Base-by-base conservation (phyloP, 2,888 invertebrate species). In the Pseudococcus viburni region DNA sequence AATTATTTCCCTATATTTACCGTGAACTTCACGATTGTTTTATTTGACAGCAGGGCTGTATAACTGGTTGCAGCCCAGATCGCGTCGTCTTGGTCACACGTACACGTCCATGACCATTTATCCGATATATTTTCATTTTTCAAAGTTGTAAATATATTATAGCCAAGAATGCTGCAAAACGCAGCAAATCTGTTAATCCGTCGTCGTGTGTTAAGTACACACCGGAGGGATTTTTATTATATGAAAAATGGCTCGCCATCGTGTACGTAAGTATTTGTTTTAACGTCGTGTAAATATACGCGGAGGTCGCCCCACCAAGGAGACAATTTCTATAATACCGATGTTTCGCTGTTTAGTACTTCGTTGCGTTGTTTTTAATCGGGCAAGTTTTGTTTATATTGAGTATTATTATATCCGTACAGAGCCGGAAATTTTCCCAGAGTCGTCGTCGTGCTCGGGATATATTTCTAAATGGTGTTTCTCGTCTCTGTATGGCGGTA, bases 351-450 rank as follows among this genome's bases (percentile, higher is more conserved):
- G 6, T 73, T 73, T 73, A 73, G 73, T 73, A 17, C 33, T 73
- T 8, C 6, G 55, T n/a, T 55, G 55, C 55, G 55, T n/a, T 55
- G 55, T n/a, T 73, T 73, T 73, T 73, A 73, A 73, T 73, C 73
- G 73, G 73, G 6, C 73, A 73, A 73, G 26, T 73, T 73, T 73
- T 73, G 33, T 73, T 73, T 73, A 26, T 73, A 73, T 73, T 73
- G 73, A 55, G 55, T n/a, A 55, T 55, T 73, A 73, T 73, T 73
- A 73, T 42, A 8, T 26, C 73, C 73, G 9, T 55, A n/a, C n/a
- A 55, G 73, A 8, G 12, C 2, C 64, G 26, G 11, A 26, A 17
- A 22, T 73, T 26, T 6, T 55, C n/a, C n/a, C 55, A 0, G 15
- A 55, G 55, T 55, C 55, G 55, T 55, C 55, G 55, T 55, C 55